phyloP scores from a whole-genome alignment of 2,113 vertebrate genomes.

The Macquaria australasica region DNA sequence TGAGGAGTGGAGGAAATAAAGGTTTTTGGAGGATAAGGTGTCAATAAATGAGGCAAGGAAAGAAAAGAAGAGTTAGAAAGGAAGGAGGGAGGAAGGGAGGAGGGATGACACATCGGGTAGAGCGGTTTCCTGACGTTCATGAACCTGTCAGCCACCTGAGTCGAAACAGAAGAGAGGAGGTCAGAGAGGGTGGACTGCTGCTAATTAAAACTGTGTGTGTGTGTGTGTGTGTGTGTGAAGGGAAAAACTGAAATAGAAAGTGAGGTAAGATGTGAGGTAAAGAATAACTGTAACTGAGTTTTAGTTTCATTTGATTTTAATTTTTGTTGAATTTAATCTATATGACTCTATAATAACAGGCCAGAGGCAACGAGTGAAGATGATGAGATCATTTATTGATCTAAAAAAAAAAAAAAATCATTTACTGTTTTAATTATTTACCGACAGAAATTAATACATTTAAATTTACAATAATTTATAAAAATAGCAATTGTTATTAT shows the following conservation, averaged over 20 bases:
- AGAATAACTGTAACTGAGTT: not conserved
- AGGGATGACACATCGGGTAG: not conserved
- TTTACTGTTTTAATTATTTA: no score
- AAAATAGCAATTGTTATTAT: no score
- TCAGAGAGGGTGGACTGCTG: conserved; percentile 5
- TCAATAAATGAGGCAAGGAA: not conserved
- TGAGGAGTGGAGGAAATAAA: not conserved
- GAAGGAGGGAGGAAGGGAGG: not conserved
- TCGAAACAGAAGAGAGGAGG: conserved; percentile 51
- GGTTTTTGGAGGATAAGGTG: not conserved
- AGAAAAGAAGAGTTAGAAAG: not conserved
- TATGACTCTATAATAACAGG: no score
- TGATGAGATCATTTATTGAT: no score
- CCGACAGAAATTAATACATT: no score
- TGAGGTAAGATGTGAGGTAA: not conserved
- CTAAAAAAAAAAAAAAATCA: no score
- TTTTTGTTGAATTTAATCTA: no score
- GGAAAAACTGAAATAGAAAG: not conserved
- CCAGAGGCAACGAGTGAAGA: no score
- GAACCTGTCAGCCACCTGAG: conserved; percentile 72
- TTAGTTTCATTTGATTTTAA: not conserved
- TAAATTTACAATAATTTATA: no score
- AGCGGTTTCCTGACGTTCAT: conserved; percentile 59
- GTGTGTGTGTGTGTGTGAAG: not conserved
- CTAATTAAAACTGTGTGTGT: not conserved